These are phyloP conservation scores for Parauchenoglanis ngamensis DNA, from an alignment of 2,797 vertebrate genomes.

Conservation along the genomic window DNA sequence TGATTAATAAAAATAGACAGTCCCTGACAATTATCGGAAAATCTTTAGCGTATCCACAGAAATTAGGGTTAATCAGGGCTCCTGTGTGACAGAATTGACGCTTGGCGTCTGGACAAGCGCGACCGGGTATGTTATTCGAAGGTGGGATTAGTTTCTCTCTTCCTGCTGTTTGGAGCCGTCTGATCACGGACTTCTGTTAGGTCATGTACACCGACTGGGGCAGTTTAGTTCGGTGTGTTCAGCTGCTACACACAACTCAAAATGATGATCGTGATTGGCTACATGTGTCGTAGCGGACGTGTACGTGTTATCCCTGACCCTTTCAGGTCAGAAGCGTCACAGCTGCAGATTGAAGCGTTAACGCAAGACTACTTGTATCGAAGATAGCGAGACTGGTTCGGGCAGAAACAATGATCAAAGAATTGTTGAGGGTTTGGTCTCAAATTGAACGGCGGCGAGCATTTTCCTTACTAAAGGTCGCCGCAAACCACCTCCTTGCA, in stretches of 20 bases:
- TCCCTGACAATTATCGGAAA: not conserved
- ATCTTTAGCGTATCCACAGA: not conserved
- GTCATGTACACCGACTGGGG: not conserved
- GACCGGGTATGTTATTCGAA: not conserved
- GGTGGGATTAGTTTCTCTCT: conserved; percentile 22
- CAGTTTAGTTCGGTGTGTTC: not conserved
- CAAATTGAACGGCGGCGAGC: too few species aligned
- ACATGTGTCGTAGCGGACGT: not conserved
- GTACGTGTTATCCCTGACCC: not conserved
- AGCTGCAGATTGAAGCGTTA: not conserved
- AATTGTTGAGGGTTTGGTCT: not conserved
- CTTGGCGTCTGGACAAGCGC: not conserved
- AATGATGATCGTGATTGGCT: conserved; percentile 21
- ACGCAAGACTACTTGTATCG: not conserved
- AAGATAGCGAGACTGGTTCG: not conserved
- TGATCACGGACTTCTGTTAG: not conserved
- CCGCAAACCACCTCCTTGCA: not conserved
- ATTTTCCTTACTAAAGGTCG: not conserved
- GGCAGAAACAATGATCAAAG: too few species aligned
- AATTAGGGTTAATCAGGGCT: not conserved
- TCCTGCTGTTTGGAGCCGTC: not conserved
- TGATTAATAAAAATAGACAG: conserved; percentile 17
- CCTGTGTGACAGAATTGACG: not conserved
- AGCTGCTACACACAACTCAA: not conserved
- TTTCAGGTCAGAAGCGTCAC: not conserved